A percentile compares a stretch with the other conserved stretches of the same genome.
phyloP scores from a whole-genome alignment of 2,888 invertebrate species.

The Eupithecia inturbata region DNA sequence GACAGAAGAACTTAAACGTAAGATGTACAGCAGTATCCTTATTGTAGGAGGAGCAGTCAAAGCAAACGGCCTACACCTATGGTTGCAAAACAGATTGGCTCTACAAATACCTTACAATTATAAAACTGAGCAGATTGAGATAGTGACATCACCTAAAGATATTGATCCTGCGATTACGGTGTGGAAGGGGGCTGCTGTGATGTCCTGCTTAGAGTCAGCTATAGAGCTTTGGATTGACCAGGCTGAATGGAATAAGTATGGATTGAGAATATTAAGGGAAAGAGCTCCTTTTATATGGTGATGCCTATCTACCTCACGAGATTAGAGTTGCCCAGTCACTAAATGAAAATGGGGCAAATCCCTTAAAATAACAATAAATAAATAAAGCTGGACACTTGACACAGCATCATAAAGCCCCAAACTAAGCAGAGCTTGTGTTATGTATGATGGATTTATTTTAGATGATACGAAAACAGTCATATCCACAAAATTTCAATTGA shows the following conservation, averaged over 20 bases:
- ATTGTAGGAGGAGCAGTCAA: constrained; percentile 97
- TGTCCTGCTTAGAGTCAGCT: constrained; percentile 96
- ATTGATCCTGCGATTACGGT: constrained; percentile 95
- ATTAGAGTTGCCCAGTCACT: not conserved
- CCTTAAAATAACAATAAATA: not conserved
- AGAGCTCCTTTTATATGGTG: constrained; percentile 96
- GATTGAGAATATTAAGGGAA: constrained; percentile 93
- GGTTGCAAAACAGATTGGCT: constrained; percentile 94
- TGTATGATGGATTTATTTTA: not conserved
- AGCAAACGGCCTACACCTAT: constrained; percentile 91
- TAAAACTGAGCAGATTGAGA: constrained; percentile 93
- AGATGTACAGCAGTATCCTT: constrained; percentile 96
- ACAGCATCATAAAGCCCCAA: not conserved
- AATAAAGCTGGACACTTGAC: not conserved
- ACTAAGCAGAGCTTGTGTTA: not conserved
- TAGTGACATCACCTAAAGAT: constrained; percentile 95
- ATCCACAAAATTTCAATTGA: not conserved
- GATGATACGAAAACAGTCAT: not conserved
- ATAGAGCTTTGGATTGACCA: constrained; percentile 96
- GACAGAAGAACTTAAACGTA: constrained; percentile 94
- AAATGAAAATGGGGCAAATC: not conserved
- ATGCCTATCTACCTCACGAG: constrained; percentile 20
- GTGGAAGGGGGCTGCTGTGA: constrained; percentile 97
- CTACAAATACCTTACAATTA: constrained; percentile 92
- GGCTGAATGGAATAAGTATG: constrained; percentile 93